Percentiles rank a stretch among this genome's conserved stretches.
phyloP scores from a whole-genome alignment of 1,140 invertebrate species.

The Pachypsylla venusta region DNA sequence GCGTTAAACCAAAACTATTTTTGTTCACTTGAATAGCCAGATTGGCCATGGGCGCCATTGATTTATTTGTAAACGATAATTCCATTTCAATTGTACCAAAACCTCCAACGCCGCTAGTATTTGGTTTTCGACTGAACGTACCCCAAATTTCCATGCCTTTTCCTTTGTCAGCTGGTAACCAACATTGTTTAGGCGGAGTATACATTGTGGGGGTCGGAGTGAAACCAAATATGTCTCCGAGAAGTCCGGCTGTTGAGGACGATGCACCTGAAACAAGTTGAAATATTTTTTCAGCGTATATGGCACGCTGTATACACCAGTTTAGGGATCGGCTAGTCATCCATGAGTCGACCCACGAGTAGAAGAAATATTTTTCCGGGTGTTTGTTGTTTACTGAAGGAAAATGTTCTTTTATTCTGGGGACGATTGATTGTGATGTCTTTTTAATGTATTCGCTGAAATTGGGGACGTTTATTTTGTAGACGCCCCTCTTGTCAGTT shows the following conservation, averaged over 20 bases:
- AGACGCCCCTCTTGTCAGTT: no score
- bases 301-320: no score
- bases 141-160: constrained; percentile 97
- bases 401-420: no score
- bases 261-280: constrained; percentile 25
- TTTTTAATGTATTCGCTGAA: no score
- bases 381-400: no score
- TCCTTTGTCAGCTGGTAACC: constrained; percentile 87
- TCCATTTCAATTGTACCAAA: constrained; percentile 87
- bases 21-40: constrained; percentile 99
- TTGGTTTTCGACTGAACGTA: constrained; percentile 65
- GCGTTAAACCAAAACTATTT: constrained; percentile 92
- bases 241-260: constrained; percentile 46
- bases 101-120: constrained; percentile 26
- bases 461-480: no score
- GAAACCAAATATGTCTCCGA: constrained; percentile 85
- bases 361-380: no score
- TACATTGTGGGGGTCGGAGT: constrained; percentile 47
- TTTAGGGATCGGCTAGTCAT: no score
- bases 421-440: no score
- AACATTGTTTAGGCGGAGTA: constrained; percentile 69
- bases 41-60: constrained; percentile 91
- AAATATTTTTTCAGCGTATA: background rate
- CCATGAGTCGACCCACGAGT: no score
- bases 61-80: constrained; percentile 91